phyloP scores from a whole-genome alignment of 2,888 invertebrate genomes.

The Apamea epomidion region DNA sequence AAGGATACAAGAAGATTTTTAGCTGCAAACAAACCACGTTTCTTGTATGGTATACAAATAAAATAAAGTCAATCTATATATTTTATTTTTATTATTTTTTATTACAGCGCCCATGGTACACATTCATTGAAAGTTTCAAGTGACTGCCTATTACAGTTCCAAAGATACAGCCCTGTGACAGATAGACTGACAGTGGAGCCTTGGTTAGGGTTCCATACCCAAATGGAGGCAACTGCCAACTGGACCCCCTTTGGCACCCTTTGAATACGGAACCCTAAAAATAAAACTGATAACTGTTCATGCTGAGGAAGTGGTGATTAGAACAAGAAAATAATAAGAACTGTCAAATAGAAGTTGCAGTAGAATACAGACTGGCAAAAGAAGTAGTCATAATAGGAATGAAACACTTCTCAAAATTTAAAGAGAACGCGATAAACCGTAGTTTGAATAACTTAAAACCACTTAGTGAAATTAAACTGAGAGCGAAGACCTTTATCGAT shows the following conservation, averaged over 20 bases:
- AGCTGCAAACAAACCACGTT: no score
- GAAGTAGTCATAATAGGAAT: background rate
- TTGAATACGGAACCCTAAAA: background rate
- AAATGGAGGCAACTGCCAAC: background rate
- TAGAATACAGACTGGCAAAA: background rate
- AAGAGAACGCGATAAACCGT: slow-evolving; percentile 4
- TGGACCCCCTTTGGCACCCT: background rate
- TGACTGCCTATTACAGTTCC: background rate
- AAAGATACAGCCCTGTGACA: background rate
- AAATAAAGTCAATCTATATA: no score
- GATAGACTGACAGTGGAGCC: background rate
- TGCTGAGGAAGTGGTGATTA: background rate
- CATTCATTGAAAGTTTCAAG: no score
- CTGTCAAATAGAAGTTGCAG: background rate
- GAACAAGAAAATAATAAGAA: background rate
- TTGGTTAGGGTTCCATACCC: background rate
- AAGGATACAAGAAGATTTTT: no score
- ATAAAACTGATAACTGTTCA: background rate
- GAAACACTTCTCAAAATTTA: background rate
- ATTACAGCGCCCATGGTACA: no score
- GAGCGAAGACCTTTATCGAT: slow-evolving; percentile 29
- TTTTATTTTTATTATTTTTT: no score
- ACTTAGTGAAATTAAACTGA: slow-evolving; percentile 50
- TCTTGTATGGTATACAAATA: no score
- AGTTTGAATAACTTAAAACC: slow-evolving; percentile 32